These are phyloP conservation scores for Philopotamus ludificatus DNA, from an alignment of 1,140 invertebrate genomes.

Conservation along the genomic window DNA sequence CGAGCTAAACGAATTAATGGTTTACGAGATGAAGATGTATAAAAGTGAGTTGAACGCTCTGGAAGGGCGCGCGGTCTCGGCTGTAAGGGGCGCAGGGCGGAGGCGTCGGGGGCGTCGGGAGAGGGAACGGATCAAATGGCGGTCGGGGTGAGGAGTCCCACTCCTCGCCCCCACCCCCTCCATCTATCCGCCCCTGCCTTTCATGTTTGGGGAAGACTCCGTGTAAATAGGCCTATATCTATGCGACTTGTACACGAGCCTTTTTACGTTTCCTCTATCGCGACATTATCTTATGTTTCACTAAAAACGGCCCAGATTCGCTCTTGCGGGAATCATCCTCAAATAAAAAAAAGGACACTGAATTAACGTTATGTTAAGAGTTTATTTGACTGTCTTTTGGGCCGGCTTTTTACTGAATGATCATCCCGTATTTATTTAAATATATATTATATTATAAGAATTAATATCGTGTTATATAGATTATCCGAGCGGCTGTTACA, in stretches of 20 bases:
- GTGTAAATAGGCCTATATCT: conserved; percentile 9
- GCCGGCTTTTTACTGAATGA: no score
- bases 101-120: neutral
- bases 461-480: no score
- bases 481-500: no score
- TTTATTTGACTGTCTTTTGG: no score
- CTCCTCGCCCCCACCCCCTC: neutral
- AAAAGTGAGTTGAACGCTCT: conserved; percentile 8
- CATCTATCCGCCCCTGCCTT: neutral
- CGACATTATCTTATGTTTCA: conserved; percentile 9
- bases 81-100: neutral
- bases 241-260: conserved; percentile 3
- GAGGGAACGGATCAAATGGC: neutral
- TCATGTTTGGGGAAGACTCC: conserved; percentile 10
- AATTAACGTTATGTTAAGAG: no score
- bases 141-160: neutral
- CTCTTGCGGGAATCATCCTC: no score
- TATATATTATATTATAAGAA: no score
- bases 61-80: neutral
- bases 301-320: conserved; percentile 3
- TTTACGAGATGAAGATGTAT: conserved; percentile 3
- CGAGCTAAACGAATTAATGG: conserved; percentile 2
- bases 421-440: no score
- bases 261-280: conserved; percentile 6
- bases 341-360: no score